Evolutionary conservation across 2,797 vertebrate species (phyloP).

Genomic region (Heteromormyrus szaboi): DNA sequence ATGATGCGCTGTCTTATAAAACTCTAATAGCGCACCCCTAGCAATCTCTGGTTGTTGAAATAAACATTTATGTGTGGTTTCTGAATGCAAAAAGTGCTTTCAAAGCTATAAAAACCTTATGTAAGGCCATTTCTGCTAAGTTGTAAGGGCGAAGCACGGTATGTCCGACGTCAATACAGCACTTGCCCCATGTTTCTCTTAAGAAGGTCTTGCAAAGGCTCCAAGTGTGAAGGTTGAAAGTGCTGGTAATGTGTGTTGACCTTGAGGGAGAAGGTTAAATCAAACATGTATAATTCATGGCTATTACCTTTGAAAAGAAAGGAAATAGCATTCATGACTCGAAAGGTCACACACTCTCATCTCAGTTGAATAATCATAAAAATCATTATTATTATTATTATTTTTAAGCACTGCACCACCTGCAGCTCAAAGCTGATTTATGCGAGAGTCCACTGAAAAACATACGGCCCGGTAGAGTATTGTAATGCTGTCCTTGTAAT

Average conservation of each 20-base stretch:
- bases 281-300: constrained; percentile 6
- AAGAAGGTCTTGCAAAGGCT: not conserved
- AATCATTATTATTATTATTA: not conserved
- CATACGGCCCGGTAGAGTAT: not conserved
- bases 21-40: not conserved
- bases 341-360: not conserved
- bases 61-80: not conserved
- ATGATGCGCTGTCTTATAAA: not conserved
- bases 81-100: not conserved
- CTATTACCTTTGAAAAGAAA: not conserved
- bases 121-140: not conserved
- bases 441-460: not conserved
- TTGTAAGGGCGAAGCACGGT: not conserved
- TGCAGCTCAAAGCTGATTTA: not conserved
- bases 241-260: not conserved
- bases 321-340: constrained; percentile 2
- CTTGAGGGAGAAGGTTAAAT: not conserved
- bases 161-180: not conserved
- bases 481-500: not conserved
- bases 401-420: not conserved
- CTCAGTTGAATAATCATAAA: not conserved
- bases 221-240: not conserved
- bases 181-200: not conserved
- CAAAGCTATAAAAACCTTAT: not conserved
- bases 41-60: not conserved